Base-by-base conservation (phyloP, 2,797 vertebrate species). In the Ispidina picta region DNA sequence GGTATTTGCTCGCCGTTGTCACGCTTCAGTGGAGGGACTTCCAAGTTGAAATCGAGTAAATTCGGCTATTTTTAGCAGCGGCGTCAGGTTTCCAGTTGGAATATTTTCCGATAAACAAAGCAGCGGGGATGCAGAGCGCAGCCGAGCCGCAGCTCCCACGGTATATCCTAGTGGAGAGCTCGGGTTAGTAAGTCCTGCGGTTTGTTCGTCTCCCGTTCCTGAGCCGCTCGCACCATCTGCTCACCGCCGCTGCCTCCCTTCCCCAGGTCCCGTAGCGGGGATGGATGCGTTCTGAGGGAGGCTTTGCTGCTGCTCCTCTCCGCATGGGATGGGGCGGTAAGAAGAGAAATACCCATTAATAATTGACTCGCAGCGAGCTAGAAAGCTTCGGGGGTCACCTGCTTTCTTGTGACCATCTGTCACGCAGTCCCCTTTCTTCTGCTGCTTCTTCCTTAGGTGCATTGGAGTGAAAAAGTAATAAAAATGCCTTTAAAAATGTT, bases 251-350 rank as follows among this genome's bases (percentile, higher is more conserved):
- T 9, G 51, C 12, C 37, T 20, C 20, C 18, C 71, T 69, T 56
- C 25, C 77, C 75, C 64, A 7, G 71, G 44, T 35, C 81, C 29
- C 88, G 79, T 29, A 49, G 59, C 39, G 26, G 94, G 82, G 58
- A 81, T 85, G 94, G 88, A 43, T 52, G 59, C 55, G 10, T 28
- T 89, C 78, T 84, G 92, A 92, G 31, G 9, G 84, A 59, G 75
- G 28, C 22, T 56, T 77, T 82, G 90, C 91, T 48, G 88, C 91
- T 86, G 94, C 72, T 92, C 92, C 86, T 86, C 89, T 94, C 89
- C 65, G 79, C 96, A 74, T 78, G 94, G 92, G 82, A 91, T 86
- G 96, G 96, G 90, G 95, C 91, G 94, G 95, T 96, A 96, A 96
- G 93, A 90, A 43, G 90, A 94, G 91, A 93, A 90, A 86, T 74